These are phyloP conservation scores for Lymantria monacha DNA, from an alignment of 2,888 invertebrate species.

Conservation along the genomic window DNA sequence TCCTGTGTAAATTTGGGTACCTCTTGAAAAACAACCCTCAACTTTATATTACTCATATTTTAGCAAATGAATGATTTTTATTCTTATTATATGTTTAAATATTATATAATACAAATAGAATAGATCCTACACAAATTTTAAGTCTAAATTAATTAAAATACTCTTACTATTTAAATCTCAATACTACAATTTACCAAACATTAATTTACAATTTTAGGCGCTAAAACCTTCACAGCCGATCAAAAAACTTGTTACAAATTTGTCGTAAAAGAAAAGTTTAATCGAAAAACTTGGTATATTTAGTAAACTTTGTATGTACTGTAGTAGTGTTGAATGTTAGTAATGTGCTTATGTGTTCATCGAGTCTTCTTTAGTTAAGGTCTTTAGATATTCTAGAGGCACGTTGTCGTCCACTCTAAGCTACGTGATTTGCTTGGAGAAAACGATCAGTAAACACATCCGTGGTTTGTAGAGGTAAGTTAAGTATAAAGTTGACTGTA, in stretches of 20 bases:
- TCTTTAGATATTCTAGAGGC: constrained; percentile 51
- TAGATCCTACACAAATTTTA: no score
- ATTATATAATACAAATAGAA: no score
- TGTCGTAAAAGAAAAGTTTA: neutral
- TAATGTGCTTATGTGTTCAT: constrained; percentile 2
- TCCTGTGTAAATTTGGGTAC: no score
- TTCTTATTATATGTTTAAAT: no score
- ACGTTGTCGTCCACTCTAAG: constrained; percentile 49
- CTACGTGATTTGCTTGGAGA: constrained; percentile 58
- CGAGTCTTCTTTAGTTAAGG: constrained; percentile 12
- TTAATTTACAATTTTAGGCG: no score
- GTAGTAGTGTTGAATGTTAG: constrained; percentile 3
- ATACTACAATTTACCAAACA: no score
- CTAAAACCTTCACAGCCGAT: neutral
- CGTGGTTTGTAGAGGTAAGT: constrained; percentile 19
- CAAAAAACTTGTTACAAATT: neutral
- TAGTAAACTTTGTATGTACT: neutral
- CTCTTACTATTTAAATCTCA: no score
- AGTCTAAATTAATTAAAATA: no score
- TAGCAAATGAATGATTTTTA: no score
- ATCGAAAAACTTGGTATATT: neutral
- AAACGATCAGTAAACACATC: constrained; percentile 37
- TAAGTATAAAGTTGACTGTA: neutral
- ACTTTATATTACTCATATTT: no score
- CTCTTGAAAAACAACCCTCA: no score